phyloP scores from a whole-genome alignment of 2,113 vertebrate genomes.

The Microcebus murinus region DNA sequence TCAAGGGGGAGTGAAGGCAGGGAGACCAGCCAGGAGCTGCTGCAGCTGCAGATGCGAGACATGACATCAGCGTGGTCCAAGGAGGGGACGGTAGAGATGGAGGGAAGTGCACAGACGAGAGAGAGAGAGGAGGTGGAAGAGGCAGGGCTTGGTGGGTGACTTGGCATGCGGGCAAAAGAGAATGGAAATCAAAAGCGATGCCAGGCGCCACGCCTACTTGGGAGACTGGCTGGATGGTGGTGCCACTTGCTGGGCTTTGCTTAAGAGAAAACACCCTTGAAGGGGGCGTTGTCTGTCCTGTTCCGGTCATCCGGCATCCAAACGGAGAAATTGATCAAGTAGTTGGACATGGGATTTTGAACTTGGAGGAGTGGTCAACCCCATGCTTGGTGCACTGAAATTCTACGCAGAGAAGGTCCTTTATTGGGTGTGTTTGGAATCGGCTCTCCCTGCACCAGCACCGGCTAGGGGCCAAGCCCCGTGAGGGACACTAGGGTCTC shows the following conservation, averaged over 20 bases:
- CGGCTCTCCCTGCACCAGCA: accelerated
- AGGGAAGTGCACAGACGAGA: too few relatives aligned
- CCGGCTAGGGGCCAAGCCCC: background rate
- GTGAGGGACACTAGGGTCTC: accelerated
- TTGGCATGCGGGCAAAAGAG: accelerated
- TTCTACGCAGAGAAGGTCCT: background rate
- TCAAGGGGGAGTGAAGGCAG: too few relatives aligned
- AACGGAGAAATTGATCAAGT: background rate
- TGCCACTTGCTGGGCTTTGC: background rate
- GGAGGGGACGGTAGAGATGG: accelerated
- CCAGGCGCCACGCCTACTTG: accelerated
- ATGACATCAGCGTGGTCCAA: accelerated
- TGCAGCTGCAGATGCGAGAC: background rate
- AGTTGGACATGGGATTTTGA: background rate
- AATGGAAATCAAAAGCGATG: accelerated
- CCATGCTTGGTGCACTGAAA: background rate
- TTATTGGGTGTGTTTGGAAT: accelerated
- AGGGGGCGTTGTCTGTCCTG: background rate
- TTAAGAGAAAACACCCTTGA: too few relatives aligned
- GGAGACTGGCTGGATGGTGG: accelerated
- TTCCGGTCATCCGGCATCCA: background rate
- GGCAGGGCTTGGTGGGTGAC: too few relatives aligned
- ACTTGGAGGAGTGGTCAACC: background rate
- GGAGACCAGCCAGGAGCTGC: background rate
- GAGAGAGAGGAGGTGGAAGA: background rate